Evolutionary conservation across 2,888 invertebrate genomes (phyloP), one percentile per base, ranked within the genome.

Genomic region (Hofmannophila pseudospretella): DNA sequence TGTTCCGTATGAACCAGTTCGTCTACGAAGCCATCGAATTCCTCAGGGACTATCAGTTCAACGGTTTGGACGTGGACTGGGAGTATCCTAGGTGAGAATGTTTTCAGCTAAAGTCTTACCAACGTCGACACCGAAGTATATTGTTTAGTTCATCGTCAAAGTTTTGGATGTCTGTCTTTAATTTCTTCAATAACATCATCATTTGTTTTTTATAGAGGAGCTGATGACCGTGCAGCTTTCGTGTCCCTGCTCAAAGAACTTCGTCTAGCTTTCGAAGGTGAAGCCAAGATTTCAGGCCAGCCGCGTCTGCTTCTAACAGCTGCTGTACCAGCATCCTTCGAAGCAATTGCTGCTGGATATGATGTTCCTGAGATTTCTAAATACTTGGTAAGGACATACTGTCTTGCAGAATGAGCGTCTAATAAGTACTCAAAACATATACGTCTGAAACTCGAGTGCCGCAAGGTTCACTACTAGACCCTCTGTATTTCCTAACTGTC

Each of bases 11-110:
- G 96, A 96, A 96, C 69, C 96, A 96, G 67, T 97, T 97, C 67
- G 96, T 97, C 2, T 97, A 97, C 67, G 96, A 96, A 73, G 95
- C 96, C 10, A 96, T 97, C 41, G 96, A 97, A 52, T 97, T 96
- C 85, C 88, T 97, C 34, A 88, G 97, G 31, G 95, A 96, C 60
- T 95, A 94, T 68, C 94, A 96, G 73, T 96, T 97, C 73, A 96
- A 97, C 58, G 97, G 97, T 3, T 79, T 97, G 39, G 97, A 97
- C 59, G 94, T 97, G 0, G 96, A 96, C 60, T 97, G 97, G 97
- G 96, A 97, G 72, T 96, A 96, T 70, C 96, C 96, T 1, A 89
- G 91, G 91, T 91, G 62, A 70, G 50, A 26, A 7, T 13, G n/a
- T n/a, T n/a, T n/a, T n/a, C n/a, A n/a, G n/a, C n/a, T n/a, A n/a